These are phyloP conservation scores for Dendrocopos noguchii DNA, from an alignment of 2,113 vertebrate species.

Conservation along the genomic window DNA sequence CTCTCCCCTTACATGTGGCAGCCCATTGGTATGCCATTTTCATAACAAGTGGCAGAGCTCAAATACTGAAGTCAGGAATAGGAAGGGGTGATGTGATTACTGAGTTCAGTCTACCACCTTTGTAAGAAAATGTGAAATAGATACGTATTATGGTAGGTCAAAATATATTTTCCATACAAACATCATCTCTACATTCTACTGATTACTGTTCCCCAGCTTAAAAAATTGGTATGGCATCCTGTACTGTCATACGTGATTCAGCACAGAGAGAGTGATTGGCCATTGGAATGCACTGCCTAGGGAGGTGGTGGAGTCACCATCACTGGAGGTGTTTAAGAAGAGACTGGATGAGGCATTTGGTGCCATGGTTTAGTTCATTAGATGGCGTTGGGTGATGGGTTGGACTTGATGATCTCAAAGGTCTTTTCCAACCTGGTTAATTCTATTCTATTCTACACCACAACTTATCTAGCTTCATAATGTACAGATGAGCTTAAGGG, in stretches of 20 bases:
- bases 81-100: accelerated
- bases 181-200: neutral
- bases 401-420: no score
- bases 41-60: neutral
- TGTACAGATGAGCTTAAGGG: neutral
- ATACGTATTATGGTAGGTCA: neutral
- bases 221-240: neutral
- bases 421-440: no score
- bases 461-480: neutral
- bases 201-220: neutral
- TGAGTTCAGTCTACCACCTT: neutral
- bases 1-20: neutral
- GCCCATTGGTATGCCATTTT: neutral
- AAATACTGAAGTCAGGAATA: neutral
- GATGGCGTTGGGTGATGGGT: no score
- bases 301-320: no score
- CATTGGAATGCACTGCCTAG: no score
- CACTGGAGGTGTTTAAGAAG: no score
- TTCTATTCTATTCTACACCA: no score
- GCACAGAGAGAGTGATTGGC: no score
- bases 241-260: neutral
- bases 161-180: neutral
- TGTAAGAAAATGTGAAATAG: neutral
- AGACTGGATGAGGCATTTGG: no score
- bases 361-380: no score